These are phyloP conservation scores for Oreochromis mossambicus DNA, from an alignment of 2,797 vertebrate genomes.

Conservation along the genomic window DNA sequence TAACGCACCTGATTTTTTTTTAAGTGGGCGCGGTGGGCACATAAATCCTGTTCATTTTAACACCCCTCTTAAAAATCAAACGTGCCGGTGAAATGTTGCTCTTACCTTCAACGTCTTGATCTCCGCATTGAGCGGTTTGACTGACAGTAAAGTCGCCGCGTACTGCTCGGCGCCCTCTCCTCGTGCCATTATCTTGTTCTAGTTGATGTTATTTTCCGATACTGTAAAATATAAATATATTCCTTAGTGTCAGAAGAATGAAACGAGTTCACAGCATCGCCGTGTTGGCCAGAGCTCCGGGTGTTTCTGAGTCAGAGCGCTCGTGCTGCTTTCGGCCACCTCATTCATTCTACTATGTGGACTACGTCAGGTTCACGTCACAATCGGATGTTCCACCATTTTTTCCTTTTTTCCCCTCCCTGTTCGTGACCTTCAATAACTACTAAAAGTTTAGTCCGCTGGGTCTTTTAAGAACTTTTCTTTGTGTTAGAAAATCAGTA, in stretches of 20 bases:
- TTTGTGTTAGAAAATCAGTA: neutral
- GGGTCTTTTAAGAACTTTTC: neutral
- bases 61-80: neutral
- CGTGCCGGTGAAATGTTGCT: accelerated
- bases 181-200: conserved; percentile 55
- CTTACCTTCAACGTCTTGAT: conserved; percentile 58
- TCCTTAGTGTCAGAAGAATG: neutral
- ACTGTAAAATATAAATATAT: neutral
- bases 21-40: neutral
- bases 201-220: neutral
- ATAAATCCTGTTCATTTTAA: neutral
- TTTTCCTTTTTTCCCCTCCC: accelerated
- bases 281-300: neutral
- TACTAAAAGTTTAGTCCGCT: neutral
- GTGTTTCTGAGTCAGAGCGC: neutral
- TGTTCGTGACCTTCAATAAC: neutral
- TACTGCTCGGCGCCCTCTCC: conserved; percentile 69
- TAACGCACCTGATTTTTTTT: neutral
- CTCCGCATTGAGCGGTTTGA: conserved; percentile 50
- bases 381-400: neutral
- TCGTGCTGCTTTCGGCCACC: neutral
- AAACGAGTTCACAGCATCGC: neutral
- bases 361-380: neutral
- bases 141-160: conserved; percentile 39
- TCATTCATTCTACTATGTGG: conserved; percentile 2